A percentile compares a stretch with the other conserved stretches of the same genome.
Evolutionary conservation across 2,113 vertebrate species (phyloP).

Genomic region (Elachura formosa): DNA sequence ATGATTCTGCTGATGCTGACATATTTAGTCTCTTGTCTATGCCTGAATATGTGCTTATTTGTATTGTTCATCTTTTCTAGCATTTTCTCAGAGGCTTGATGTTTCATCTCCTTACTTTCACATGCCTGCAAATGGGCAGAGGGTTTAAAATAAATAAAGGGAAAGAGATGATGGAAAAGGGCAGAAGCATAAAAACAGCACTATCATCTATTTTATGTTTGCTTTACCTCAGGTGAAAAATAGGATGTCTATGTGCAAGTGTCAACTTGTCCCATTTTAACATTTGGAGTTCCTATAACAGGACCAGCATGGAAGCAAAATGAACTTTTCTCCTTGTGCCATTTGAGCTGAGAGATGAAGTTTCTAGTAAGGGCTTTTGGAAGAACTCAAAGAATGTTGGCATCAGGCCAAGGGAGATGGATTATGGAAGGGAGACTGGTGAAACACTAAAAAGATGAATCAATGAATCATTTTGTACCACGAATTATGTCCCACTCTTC

Average conservation of each 20-base stretch:
- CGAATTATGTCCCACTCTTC: not conserved
- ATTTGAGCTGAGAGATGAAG: not conserved
- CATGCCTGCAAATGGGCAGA: not conserved
- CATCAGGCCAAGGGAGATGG: not conserved
- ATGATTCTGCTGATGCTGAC: not conserved
- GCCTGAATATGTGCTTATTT: not conserved
- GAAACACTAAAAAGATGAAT: not conserved
- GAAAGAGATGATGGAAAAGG: not conserved
- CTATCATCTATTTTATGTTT: not conserved
- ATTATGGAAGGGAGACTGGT: not conserved
- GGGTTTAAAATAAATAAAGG: not conserved
- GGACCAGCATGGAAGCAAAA: not conserved
- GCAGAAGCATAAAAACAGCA: not conserved
- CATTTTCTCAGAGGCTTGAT: not conserved
- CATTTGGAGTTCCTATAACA: not conserved
- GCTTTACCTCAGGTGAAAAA: not conserved
- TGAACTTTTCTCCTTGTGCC: not conserved
- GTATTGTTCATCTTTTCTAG: not conserved
- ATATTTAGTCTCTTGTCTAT: not conserved
- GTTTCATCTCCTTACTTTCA: not conserved
- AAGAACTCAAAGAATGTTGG: not conserved
- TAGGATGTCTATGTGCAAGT: not conserved
- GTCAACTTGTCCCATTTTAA: not conserved
- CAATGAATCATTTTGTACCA: not conserved
- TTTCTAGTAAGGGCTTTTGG: not conserved